Base-by-base conservation (phyloP, 2,113 vertebrate species). In the Cercopithecus mona region DNA sequence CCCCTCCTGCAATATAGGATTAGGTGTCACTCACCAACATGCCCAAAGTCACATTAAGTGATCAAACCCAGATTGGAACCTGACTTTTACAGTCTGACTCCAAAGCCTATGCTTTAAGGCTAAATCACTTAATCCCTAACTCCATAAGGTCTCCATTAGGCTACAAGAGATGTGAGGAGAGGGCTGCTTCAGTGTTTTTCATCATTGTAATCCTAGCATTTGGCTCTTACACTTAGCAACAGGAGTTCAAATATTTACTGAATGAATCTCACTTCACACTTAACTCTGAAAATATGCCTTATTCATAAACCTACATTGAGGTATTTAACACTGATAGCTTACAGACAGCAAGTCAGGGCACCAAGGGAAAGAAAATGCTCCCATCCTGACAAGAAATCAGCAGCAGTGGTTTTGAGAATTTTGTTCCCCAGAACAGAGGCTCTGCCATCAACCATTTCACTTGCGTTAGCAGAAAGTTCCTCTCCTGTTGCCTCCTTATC, bases 221-320 rank as follows among this genome's bases (percentile, higher is more conserved):
- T 95, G 80, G 85, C 38, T 94, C 40, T 64, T 5, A 70, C 55
- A 76, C 43, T 96, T 92, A 93, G 38, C 50, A 93, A 80, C 32
- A 92, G 35, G 17, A 79, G 38, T 57, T 96, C 88, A 94, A 22
- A 32, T 85, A 94, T 10, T 96, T 94, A 90, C 35, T 80, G 57
- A 93, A 61, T 89, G 64, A 90, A 16, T 94, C 59, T 89, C n/a
- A 48, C 17, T 73, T 82, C 52, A 95, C 73, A 89, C 55, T 92
- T 90, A 94, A 87, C 80, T 57, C 72, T 16, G 35, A 85, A 83
- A 89, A 78, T 48, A 61, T 23, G n/a, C 57, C 22, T 70, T 96
- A 88, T 68, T 86, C 22, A 30, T n/a, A 92, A 32, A 92, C n/a
- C 61, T 92, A 40, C 32, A 55, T 0, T 48, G n/a, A 84, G 13